Evolutionary conservation across 2,797 vertebrate species (phyloP).

Genomic region (Cossypha caffra): DNA sequence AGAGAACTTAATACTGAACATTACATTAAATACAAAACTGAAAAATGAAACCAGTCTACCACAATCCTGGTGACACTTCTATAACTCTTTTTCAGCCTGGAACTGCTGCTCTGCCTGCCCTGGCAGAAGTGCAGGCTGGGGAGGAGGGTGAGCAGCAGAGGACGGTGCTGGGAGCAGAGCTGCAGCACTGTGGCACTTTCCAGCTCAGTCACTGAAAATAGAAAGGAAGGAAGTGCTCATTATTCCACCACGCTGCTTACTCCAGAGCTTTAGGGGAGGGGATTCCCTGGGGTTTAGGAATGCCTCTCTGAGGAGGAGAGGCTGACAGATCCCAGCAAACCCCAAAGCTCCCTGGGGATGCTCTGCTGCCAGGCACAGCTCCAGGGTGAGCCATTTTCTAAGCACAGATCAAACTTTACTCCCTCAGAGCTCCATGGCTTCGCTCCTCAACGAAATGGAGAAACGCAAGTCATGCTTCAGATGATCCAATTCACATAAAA

Average conservation of each 20-base stretch:
- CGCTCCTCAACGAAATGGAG: neutral
- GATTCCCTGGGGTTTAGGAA: slow-evolving; percentile 64
- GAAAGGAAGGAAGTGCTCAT: slow-evolving; percentile 51
- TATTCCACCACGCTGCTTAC: slow-evolving; percentile 33
- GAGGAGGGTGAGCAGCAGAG: neutral
- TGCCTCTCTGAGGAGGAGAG: slow-evolving; percentile 13
- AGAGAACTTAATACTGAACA: neutral
- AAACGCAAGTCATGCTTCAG: neutral
- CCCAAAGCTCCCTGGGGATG: neutral
- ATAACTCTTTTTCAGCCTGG: neutral
- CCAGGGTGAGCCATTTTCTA: slow-evolving; percentile 27
- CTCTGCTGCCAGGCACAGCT: neutral
- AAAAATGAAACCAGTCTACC: neutral
- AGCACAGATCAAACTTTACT: neutral
- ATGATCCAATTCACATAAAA: neutral
- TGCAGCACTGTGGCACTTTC: neutral
- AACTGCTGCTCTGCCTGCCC: neutral
- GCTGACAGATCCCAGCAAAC: slow-evolving; percentile 29
- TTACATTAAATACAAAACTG: neutral
- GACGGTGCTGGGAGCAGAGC: neutral
- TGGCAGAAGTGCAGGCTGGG: rapidly evolving
- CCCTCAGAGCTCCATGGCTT: neutral
- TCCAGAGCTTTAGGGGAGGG: slow-evolving; percentile 15
- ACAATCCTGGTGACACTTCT: neutral
- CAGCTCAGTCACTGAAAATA: slow-evolving; percentile 44